Base-by-base conservation (phyloP, 37 sponge, comb jelly and placozoan species). In the Spongilla lacustris region DNA sequence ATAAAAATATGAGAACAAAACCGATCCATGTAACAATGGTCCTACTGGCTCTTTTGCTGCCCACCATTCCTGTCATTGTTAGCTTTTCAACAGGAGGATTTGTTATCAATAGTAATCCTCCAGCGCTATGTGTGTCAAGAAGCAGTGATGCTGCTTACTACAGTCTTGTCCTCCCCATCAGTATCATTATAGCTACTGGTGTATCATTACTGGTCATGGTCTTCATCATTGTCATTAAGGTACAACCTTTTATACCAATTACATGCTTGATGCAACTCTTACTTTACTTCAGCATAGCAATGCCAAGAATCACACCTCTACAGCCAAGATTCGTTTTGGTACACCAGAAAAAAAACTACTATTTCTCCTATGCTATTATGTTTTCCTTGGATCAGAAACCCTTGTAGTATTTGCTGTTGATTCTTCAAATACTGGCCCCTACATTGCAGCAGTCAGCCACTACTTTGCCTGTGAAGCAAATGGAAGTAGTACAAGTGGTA, bases 11-110 rank as follows among this genome's bases (percentile, higher is more conserved):
- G 25, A 77, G 77, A 12, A 3, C 2, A 4, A 76, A 49, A 13
- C 68, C 19, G 19, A 31, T 88, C 31, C 89, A 88, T 34, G 19
- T 48, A 22, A 2, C 69, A 13, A 12, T 38, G 23, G 50, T 88
- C 31, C 30, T 33, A 6, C 9, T 68, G 14, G 83, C 78, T 19
- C 35, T 88, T 0, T 4, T 88, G 0, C 72, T 88, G 36, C 89
- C 89, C 23, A n/a, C 68, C 10, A 58, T 28, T 36, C 58, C 83
- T 12, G 68, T 76, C 24, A 24, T 72, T 25, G 36, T 49, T 8
- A 48, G 25, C 29, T 34, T 50, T n/a, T 74, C 48, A 26, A 73
- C 74, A 22, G 46, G 74, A 6, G 58, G 58, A 1, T 58, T 58
- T 58, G 58, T 58, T 1, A 17, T 14, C 14, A 58, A 17, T 17